Conservation (phyloP, 2,888 invertebrate genomes). For the Eristalinus sepulchralis region DNA sequence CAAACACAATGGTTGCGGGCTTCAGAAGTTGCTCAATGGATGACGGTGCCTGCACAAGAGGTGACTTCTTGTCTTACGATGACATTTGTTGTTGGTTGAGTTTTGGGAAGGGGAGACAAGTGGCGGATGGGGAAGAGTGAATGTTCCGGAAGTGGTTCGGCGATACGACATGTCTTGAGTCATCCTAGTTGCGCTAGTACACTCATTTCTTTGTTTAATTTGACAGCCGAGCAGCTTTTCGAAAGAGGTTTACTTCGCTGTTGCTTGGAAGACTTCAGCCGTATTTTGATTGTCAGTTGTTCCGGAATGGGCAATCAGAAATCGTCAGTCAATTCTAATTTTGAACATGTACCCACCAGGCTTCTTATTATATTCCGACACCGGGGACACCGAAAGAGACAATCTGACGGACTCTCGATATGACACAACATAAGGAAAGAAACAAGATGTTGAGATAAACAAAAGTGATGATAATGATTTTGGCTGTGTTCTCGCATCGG, state of each 20-base stretch:
- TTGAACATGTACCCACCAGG: not conserved
- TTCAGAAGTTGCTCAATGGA: not conserved
- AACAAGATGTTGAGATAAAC: slow-evolving; percentile 59
- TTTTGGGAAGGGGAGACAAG: not conserved
- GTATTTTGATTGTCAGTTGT: not conserved
- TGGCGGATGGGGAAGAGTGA: not conserved
- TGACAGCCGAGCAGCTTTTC: not conserved
- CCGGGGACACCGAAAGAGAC: not conserved
- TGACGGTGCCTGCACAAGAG: not conserved
- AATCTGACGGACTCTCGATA: slow-evolving; percentile 45
- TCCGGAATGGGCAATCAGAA: not conserved
- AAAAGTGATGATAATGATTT: slow-evolving; percentile 58
- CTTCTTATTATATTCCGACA: not conserved
- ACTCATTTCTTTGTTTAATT: not conserved
- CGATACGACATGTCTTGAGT: not conserved
- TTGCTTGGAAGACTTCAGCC: not conserved
- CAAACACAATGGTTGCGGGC: slow-evolving; percentile 9
- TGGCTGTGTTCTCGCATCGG: slow-evolving; percentile 57
- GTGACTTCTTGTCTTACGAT: slow-evolving; percentile 54
- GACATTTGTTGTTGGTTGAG: not conserved
- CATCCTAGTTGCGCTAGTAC: not conserved
- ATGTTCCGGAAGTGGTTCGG: not conserved
- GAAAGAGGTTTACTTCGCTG: not conserved
- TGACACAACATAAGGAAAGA: slow-evolving; percentile 50
- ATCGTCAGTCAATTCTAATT: slow-evolving; percentile 4